Evolutionary conservation across 2,797 vertebrate species (phyloP), one percentile per base, ranked within the genome.

Genomic region (Hozukius guyotensis): DNA sequence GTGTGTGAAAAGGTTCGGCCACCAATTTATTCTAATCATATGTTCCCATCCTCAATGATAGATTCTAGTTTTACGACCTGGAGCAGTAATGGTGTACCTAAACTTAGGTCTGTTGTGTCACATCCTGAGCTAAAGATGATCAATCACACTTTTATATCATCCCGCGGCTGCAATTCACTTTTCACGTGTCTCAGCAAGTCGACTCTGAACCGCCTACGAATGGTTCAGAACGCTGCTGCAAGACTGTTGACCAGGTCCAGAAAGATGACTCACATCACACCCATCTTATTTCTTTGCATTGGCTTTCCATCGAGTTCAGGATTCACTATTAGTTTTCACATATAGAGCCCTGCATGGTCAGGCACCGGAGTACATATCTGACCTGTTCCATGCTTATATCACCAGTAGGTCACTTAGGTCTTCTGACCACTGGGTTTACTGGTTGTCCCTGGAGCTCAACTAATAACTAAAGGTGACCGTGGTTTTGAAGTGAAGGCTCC

Each of bases 161-260:
- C 18, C 0, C 0, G 42, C 38, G 5, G 18, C 0, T 49, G 46
- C 46, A 20, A 49, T 49, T 49, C 18, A 18, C 46, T 49, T 49
- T 49, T 49, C 46, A 49, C 46, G 3, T n/a, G 46, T 20, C 0
- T 49, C 16, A 49, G 46, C 46, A 42, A 42, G 14, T 42, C 38
- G 0, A 3, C 38, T 42, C 38, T 42, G 14, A 42, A 42, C 38
- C 38, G 3, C 38, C 38, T 3, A 42, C 38, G 14, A 42, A 42
- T 16, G 46, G 8, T 20, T 18, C 18, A 20, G 46, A 49, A 49
- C 18, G 46, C 18, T 49, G 46, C 46, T 49, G 8, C 8, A 20
- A 49, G 46, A 18, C 16, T 20, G 46, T n/a, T 49, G 46, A 49
- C 46, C 46, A 49, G 38, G 14, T 42, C 38, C 38, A 42, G 38